A percentile compares a stretch with the other conserved stretches of the same genome.
These are phyloP conservation scores for Hippocampus mohnikei DNA, from an alignment of 2,113 vertebrate genomes.

Conservation along the genomic window DNA sequence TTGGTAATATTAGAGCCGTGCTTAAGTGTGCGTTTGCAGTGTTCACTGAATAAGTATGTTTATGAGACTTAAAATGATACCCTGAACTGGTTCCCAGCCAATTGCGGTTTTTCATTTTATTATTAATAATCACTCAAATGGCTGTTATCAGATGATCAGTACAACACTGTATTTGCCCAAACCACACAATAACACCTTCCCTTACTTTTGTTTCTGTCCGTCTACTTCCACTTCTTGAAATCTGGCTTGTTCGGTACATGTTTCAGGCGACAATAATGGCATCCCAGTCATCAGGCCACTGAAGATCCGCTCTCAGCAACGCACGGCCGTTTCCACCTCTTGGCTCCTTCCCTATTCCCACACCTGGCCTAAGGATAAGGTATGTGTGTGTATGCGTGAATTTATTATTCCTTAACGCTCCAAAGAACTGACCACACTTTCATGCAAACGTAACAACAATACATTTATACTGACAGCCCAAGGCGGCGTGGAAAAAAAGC, in stretches of 20 bases:
- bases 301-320: conserved; percentile 91
- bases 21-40: no score
- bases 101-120: not conserved
- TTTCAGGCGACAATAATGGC: conserved; percentile 88
- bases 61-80: not conserved
- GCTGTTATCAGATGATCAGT: not conserved
- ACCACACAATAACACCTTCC: not conserved
- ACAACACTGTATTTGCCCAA: not conserved
- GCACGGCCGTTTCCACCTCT: conserved; percentile 85
- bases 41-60: not conserved
- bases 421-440: not conserved
- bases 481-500: no score
- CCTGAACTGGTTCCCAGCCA: no score
- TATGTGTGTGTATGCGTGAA: conserved; percentile 18
- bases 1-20: no score
- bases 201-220: not conserved
- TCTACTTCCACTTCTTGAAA: conserved; percentile 13
- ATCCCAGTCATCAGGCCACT: conserved; percentile 89
- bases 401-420: not conserved
- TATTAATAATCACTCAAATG: not conserved
- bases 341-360: conserved; percentile 91
- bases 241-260: conserved; percentile 15
- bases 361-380: conserved; percentile 81
- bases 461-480: no score
- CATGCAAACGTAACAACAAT: not conserved